phyloP scores from a whole-genome alignment of 1,140 invertebrate genomes.

The Drosophila sucinea region DNA sequence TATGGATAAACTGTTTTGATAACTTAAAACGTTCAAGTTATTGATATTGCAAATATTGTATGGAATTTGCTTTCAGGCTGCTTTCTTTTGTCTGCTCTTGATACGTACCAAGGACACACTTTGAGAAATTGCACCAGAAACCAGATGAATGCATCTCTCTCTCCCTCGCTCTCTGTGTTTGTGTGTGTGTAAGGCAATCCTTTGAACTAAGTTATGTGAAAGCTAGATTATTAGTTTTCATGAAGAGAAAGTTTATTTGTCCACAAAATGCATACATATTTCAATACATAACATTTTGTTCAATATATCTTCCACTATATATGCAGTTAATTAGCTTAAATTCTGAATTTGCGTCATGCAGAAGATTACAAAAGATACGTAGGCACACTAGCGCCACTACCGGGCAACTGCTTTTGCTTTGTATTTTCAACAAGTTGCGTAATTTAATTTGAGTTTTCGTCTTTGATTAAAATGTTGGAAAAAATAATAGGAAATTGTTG shows the following conservation, averaged over 20 bases:
- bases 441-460: too few relatives aligned
- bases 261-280: too few relatives aligned
- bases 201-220: neutral
- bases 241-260: neutral
- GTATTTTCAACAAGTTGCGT: too few relatives aligned
- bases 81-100: conserved; percentile 15
- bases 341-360: too few relatives aligned
- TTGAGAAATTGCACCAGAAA: neutral
- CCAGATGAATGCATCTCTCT: neutral
- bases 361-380: too few relatives aligned
- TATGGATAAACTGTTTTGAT: conserved; percentile 77
- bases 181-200: neutral
- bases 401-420: too few relatives aligned
- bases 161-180: neutral
- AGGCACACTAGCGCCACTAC: too few relatives aligned
- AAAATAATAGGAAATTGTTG: too few relatives aligned
- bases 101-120: conserved; percentile 5
- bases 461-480: too few relatives aligned
- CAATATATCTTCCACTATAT: too few relatives aligned
- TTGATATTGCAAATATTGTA: conserved; percentile 73
- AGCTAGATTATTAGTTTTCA: neutral
- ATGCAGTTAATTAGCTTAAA: too few relatives aligned
- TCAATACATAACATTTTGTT: too few relatives aligned
- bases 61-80: conserved; percentile 37
- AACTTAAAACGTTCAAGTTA: conserved; percentile 72